Percentiles rank a stretch among this genome's conserved stretches.
Conservation (phyloP, 2,113 vertebrate genomes). For the Colistium nudipinnis region DNA sequence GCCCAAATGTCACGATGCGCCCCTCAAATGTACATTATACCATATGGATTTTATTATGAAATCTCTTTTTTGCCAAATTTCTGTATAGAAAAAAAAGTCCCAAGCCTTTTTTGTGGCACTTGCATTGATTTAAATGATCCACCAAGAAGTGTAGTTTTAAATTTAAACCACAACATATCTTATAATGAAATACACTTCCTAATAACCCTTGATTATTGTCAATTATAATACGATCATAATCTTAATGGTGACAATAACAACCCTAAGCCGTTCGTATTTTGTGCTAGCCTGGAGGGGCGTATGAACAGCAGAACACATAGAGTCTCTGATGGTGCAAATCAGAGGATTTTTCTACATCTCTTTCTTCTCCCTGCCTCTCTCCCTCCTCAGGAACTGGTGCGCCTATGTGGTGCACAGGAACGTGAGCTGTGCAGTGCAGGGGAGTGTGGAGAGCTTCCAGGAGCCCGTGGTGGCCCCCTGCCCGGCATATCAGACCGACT, state of each 20-base stretch:
- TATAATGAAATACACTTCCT: too few relatives aligned
- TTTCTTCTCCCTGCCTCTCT: background rate
- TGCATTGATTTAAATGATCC: too few relatives aligned
- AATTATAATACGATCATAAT: too few relatives aligned
- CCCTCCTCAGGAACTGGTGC: constrained; percentile 91
- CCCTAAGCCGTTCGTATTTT: too few relatives aligned
- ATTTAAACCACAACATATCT: too few relatives aligned
- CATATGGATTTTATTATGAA: constrained; percentile 8
- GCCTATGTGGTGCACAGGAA: constrained; percentile 94
- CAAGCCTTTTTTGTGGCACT: background rate
- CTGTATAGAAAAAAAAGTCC: background rate
- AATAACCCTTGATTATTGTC: too few relatives aligned
- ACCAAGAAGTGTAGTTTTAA: too few relatives aligned
- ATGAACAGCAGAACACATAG: too few relatives aligned
- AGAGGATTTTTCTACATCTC: too few relatives aligned
- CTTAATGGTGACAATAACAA: too few relatives aligned
- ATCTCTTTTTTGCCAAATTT: constrained; percentile 1
- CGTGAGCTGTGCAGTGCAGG: constrained; percentile 93
- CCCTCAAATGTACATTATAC: background rate
- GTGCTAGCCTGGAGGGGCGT: too few relatives aligned
- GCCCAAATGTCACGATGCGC: background rate
- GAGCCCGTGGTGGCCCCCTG: constrained; percentile 89
- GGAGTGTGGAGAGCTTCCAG: constrained; percentile 88
- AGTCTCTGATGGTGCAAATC: too few relatives aligned
- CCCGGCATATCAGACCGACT: constrained; percentile 87